Conservation (phyloP, 2,888 invertebrate species). For the Petrophora chlorosata region DNA sequence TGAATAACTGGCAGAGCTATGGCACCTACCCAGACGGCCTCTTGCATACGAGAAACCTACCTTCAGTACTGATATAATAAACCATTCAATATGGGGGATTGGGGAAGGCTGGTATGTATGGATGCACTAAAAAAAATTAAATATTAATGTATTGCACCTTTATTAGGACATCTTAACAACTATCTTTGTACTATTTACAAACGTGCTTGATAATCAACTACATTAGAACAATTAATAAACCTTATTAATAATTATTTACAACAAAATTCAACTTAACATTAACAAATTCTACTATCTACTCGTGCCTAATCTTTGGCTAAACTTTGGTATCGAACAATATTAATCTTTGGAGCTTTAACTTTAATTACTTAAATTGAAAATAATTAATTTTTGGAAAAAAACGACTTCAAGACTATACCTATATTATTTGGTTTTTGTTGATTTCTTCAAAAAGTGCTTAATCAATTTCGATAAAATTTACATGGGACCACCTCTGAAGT, state of each 20-base stretch:
- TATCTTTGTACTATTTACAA: conserved; percentile 77
- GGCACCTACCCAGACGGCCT: too few relatives aligned
- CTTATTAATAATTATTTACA: conserved; percentile 73
- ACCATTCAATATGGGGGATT: too few relatives aligned
- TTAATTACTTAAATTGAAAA: not conserved
- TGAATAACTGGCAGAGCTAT: too few relatives aligned
- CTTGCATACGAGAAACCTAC: too few relatives aligned
- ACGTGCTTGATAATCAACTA: conserved; percentile 63
- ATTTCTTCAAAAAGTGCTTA: too few relatives aligned
- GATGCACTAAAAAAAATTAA: conserved; percentile 15
- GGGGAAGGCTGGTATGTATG: too few relatives aligned
- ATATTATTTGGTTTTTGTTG: too few relatives aligned
- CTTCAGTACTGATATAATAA: too few relatives aligned
- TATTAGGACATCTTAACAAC: conserved; percentile 50
- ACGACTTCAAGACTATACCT: too few relatives aligned
- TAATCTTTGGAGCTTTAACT: conserved; percentile 25
- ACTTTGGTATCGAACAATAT: conserved; percentile 25
- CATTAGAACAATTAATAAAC: conserved; percentile 54
- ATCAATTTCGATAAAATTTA: too few relatives aligned
- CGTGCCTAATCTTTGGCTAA: conserved; percentile 55
- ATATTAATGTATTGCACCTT: conserved; percentile 65
- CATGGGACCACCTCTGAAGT: too few relatives aligned
- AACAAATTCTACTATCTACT: conserved; percentile 65
- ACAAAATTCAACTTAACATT: conserved; percentile 55
- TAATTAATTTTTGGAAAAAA: conserved; percentile 1